Base-by-base conservation (phyloP, 2,797 vertebrate species). In the Gallinago stenura region DNA sequence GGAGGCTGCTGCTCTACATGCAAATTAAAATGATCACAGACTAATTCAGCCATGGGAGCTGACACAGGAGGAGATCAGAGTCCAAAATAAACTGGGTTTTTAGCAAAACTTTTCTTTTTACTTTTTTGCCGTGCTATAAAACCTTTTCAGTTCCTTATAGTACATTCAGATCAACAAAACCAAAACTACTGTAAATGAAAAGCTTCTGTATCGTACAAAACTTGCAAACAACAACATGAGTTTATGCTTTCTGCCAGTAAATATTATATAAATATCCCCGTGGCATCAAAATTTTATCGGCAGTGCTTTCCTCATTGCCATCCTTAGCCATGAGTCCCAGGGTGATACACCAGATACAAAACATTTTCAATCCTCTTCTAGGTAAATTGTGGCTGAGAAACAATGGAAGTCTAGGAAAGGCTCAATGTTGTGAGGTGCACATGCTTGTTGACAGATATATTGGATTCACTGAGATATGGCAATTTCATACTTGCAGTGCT, bases 351-450 rank as follows among this genome's bases (percentile, higher is more conserved):
- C 15, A 39, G 26, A 46, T 14, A 39, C 9, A 65, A 76, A 56
- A 76, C 6, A 35, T 35, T 84, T 79, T 68, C 19, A 24, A 15
- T 7, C 6, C n/a, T 69, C 26, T 28, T 83, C 13, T 41, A 35
- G 24, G 28, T 48, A 62, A 41, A 71, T 8, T 51, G 41, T 53
- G 26, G 3, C 33, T 72, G 48, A 72, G 58, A 39, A 80, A 71
- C 43, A 62, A 25, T 20, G 35, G 30, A 39, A 61, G 41, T 51
- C 11, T 64, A 26, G 31, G 50, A 77, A 92, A 45, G 10, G 10
- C 37, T 87, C 22, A 31, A 6, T 26, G 19, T 41, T 5, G 1
- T 45, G 33, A 50, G 31, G 26, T 0, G 0, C 14, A 2, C 12
- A 3, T 61, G 22, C 15, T 51, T 69, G 15, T 51, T 54, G 70